Base-by-base conservation (phyloP, 2,113 vertebrate genomes). In the Lepisosteus osseus region DNA sequence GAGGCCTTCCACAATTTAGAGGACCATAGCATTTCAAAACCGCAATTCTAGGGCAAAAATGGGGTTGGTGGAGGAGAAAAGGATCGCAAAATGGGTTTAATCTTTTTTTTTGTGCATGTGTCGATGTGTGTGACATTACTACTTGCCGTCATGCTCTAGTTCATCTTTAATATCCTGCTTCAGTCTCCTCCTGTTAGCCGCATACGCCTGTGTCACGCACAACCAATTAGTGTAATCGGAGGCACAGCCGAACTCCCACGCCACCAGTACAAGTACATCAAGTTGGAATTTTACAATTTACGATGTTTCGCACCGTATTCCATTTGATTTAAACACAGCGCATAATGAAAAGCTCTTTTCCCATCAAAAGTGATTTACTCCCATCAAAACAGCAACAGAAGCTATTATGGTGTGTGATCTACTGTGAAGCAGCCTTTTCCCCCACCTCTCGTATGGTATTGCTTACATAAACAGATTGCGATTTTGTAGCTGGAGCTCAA, bases 151-250 rank as follows among this genome's bases (percentile, higher is more conserved):
- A 68, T 14, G 65, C 56, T 44, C 65, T 14, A 15, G 65, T 17
- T 65, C 63, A 41, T 57, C 40, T 72, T 71, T 65, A 72, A 72
- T 44, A 65, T 57, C 62, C 8, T 47, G 8, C 65, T 29, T 7
- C 17, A 61, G 57, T 17, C 45, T 55, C n/a, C 43, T 56, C 65
- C 42, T 12, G 41, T 73, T 67, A 68, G 61, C 55, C 56, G 14
- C 65, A 47, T 57, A 67, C 12, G 40, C 72, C 54, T 54, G 47
- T 68, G 63, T 62, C 72, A 54, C 56, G 67, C 54, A 57, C 67
- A 54, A 45, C 67, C 72, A 74, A 69, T 74, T 68, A 74, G 12
- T 68, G 68, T 69, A 69, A 74, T 69, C 72, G 57, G 59, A 14
- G 47, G 43, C 56, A 57, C 41, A 56, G 67, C 11, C 56, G 6